Conservation (phyloP, 2,113 vertebrate species). For the Macrotus californicus region DNA sequence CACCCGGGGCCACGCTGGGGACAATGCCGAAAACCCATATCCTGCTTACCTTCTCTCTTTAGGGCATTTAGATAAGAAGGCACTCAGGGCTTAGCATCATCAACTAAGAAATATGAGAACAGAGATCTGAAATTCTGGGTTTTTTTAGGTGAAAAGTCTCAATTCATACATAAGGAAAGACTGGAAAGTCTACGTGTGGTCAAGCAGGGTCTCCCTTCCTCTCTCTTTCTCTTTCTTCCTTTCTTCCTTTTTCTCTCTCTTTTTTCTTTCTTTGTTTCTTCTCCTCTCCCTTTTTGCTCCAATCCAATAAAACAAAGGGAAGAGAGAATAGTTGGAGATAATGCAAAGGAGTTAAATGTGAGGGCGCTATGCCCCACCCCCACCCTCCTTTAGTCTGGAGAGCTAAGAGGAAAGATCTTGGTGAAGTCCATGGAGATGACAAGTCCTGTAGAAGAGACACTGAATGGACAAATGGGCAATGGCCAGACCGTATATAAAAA, state of each 20-base stretch:
- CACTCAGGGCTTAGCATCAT: neutral
- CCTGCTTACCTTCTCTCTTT: neutral
- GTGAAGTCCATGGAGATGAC: neutral
- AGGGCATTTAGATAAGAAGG: neutral
- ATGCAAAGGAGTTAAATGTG: neutral
- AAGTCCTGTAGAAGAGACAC: neutral
- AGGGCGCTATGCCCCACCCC: fast-evolving
- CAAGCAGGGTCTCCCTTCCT: neutral
- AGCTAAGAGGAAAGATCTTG: neutral
- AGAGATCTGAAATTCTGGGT: neutral
- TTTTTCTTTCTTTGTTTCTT: too few species aligned
- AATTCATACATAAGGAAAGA: neutral
- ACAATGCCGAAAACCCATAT: neutral
- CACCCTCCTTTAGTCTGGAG: neutral
- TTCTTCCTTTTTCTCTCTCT: neutral
- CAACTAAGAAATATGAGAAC: neutral
- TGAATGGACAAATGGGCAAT: neutral
- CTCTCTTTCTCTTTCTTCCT: neutral
- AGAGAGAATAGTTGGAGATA: neutral
- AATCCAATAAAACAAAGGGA: neutral
- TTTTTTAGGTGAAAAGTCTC: neutral
- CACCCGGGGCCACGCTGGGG: neutral
- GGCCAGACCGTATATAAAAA: neutral
- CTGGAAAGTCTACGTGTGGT: neutral
- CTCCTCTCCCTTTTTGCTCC: too few species aligned